Evolutionary conservation across 2,797 vertebrate genomes (phyloP).

Genomic region (Percopsis omiscomaycus): DNA sequence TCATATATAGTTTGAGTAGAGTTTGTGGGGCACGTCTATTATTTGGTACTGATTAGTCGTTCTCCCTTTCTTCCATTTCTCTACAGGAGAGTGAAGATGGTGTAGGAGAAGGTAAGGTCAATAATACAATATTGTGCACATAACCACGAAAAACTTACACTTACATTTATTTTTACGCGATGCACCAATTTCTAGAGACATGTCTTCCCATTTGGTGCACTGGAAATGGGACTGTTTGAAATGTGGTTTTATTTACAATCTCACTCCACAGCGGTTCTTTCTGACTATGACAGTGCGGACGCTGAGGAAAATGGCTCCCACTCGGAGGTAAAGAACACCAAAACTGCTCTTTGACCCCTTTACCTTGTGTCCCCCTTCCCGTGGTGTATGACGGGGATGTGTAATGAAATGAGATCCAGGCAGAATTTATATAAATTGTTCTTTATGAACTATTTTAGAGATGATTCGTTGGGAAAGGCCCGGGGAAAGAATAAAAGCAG

Average conservation of each 20-base stretch:
- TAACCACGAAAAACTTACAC: too few relatives aligned
- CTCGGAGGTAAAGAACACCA: slow-evolving; percentile 82
- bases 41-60: background rate
- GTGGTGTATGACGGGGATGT: too few relatives aligned
- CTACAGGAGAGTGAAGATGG: slow-evolving; percentile 94
- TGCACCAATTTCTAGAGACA: background rate
- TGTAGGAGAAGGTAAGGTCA: slow-evolving; percentile 86
- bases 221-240: background rate
- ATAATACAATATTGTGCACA: too few relatives aligned
- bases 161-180: too few relatives aligned
- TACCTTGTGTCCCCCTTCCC: too few relatives aligned
- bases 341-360: background rate
- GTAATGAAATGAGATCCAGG: too few relatives aligned
- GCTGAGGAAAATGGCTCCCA: slow-evolving; percentile 84
- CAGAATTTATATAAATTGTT: too few relatives aligned
- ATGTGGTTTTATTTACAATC: background rate
- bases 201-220: background rate
- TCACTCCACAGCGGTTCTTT: slow-evolving; percentile 85
- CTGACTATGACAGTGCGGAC: slow-evolving; percentile 93
- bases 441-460: too few relatives aligned
- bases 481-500: too few relatives aligned
- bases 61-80: slow-evolving; percentile 24
- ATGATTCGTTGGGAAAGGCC: too few relatives aligned
- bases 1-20: background rate
- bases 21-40: background rate